Conservation (phyloP, 2,888 invertebrate genomes). For the Aphrophora alni region DNA sequence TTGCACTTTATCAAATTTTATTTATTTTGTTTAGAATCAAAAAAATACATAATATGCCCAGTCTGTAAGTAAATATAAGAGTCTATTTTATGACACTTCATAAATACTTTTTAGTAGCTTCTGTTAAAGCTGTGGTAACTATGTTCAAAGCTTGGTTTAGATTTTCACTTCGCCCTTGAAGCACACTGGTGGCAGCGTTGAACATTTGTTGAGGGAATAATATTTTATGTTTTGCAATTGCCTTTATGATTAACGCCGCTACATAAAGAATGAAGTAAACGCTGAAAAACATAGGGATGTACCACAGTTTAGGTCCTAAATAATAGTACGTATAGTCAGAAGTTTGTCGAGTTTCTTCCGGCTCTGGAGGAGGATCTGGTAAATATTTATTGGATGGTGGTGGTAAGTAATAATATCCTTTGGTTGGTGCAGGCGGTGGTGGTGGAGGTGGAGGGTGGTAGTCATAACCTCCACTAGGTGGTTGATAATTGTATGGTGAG, state of each 20-base stretch:
- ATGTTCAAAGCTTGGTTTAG: background rate
- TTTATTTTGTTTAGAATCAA: too few species aligned
- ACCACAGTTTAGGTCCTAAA: slow-evolving; percentile 76
- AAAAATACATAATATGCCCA: too few species aligned
- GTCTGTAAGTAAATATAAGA: too few species aligned
- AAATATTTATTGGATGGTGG: slow-evolving; percentile 36
- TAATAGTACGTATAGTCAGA: slow-evolving; percentile 73
- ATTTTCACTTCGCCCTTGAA: background rate
- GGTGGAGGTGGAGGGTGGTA: slow-evolving; percentile 33
- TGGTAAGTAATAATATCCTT: slow-evolving; percentile 9
- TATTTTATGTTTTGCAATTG: slow-evolving; percentile 75
- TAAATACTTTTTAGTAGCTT: background rate
- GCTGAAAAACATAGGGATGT: slow-evolving; percentile 77
- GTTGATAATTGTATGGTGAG: slow-evolving; percentile 25
- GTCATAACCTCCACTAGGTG: slow-evolving; percentile 27
- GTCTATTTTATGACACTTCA: too few species aligned
- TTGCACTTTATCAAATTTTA: too few species aligned
- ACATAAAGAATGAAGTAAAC: slow-evolving; percentile 71
- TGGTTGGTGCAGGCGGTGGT: slow-evolving; percentile 19
- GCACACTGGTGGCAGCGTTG: slow-evolving; percentile 47
- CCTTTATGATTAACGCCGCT: slow-evolving; percentile 73
- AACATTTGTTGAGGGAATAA: slow-evolving; percentile 55
- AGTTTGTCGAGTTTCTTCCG: slow-evolving; percentile 50
- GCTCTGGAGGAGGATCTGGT: slow-evolving; percentile 9
- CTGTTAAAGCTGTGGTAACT: background rate